phyloP scores from a whole-genome alignment of 2,797 vertebrate genomes.

The Loriculus beryllinus region DNA sequence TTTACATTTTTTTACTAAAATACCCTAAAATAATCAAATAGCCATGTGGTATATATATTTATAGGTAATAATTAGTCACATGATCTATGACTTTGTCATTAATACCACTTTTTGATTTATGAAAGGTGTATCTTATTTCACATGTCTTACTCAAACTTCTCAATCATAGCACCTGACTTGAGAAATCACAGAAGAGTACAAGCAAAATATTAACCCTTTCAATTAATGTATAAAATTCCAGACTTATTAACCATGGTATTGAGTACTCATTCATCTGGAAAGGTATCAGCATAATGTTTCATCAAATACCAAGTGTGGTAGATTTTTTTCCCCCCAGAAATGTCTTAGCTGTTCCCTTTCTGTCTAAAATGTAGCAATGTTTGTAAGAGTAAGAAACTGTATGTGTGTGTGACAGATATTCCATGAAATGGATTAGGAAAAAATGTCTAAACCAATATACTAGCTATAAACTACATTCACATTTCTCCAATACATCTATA shows the following conservation, averaged over 20 bases:
- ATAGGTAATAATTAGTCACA: background rate
- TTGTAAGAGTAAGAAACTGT: background rate
- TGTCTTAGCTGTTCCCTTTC: background rate
- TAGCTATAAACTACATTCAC: background rate
- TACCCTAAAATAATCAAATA: background rate
- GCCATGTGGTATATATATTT: fast-evolving
- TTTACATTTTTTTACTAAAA: background rate
- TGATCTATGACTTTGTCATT: background rate
- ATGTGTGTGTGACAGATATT: background rate
- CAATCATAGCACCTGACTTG: background rate
- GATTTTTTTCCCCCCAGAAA: fast-evolving
- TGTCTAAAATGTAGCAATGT: background rate
- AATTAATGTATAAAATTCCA: background rate
- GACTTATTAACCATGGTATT: background rate
- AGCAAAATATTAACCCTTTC: background rate
- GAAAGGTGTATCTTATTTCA: background rate
- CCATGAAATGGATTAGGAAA: background rate
- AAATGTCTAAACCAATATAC: background rate
- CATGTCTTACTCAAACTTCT: background rate
- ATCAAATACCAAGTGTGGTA: background rate
- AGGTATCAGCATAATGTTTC: background rate
- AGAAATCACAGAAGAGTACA: background rate
- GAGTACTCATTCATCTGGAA: background rate
- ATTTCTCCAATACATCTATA: background rate
- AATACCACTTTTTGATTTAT: background rate